Evolutionary conservation across 92 coral and sea anemone species (phyloP).

Genomic region (Epizoanthus stellaris): DNA sequence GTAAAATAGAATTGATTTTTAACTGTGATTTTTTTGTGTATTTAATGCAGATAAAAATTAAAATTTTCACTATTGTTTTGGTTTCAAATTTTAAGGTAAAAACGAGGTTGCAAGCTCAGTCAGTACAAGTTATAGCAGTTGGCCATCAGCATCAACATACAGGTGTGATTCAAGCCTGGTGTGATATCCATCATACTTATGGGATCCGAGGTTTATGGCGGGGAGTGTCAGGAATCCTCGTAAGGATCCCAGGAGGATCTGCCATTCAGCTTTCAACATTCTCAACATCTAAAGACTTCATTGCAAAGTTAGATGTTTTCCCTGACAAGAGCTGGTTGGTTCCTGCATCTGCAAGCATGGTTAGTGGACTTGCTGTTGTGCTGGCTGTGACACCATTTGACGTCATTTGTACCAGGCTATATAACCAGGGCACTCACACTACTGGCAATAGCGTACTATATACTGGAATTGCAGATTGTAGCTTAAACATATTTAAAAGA

Average conservation of each 20-base stretch:
- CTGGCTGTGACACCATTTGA: slow-evolving; percentile 94
- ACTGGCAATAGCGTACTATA: slow-evolving; percentile 80
- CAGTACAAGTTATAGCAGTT: slow-evolving; percentile 88
- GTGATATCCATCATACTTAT: slow-evolving; percentile 66
- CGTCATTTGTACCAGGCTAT: slow-evolving; percentile 90
- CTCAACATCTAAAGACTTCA: slow-evolving; percentile 78
- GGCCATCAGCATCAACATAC: slow-evolving; percentile 91
- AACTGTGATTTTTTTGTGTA: too few relatives aligned
- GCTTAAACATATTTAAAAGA: slow-evolving; percentile 76
- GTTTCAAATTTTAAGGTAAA: slow-evolving; percentile 64
- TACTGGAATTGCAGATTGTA: slow-evolving; percentile 86
- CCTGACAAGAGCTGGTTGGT: slow-evolving; percentile 83
- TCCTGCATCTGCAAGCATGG: slow-evolving; percentile 88
- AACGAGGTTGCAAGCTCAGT: slow-evolving; percentile 91
- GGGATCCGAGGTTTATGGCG: slow-evolving; percentile 93
- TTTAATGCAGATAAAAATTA: too few relatives aligned
- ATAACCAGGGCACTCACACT: slow-evolving; percentile 88
- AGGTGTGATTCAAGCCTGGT: slow-evolving; percentile 68
- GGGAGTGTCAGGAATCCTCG: slow-evolving; percentile 84
- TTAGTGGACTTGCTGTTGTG: slow-evolving; percentile 93
- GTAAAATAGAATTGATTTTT: too few relatives aligned
- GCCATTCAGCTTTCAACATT: slow-evolving; percentile 95
- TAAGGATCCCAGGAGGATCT: slow-evolving; percentile 90
- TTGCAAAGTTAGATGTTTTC: slow-evolving; percentile 61
- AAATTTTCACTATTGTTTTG: too few relatives aligned